Evolutionary conservation across 2,888 invertebrate species (phyloP).

Genomic region (Timandra comae): DNA sequence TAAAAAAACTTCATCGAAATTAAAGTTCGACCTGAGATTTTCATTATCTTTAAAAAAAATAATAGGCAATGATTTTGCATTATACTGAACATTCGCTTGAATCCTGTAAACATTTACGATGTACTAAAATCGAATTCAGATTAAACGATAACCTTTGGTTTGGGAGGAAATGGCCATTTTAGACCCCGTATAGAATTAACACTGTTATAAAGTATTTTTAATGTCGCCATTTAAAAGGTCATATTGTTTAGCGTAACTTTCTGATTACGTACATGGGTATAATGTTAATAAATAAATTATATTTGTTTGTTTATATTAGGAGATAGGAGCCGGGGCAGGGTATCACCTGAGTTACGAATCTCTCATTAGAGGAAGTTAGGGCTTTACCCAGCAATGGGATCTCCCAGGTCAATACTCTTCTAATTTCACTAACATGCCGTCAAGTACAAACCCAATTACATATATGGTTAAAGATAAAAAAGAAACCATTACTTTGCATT

Average conservation of each 20-base stretch:
- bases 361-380: too few relatives aligned
- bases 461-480: neutral
- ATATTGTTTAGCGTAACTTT: neutral
- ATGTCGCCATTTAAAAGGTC: neutral
- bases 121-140: slow-evolving; percentile 26
- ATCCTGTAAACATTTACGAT: slow-evolving; percentile 29
- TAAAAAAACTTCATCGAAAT: slow-evolving; percentile 13
- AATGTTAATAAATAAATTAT: too few relatives aligned
- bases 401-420: too few relatives aligned
- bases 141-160: slow-evolving; percentile 21
- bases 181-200: neutral
- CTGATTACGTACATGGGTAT: neutral
- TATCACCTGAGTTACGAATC: too few relatives aligned
- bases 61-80: slow-evolving; percentile 5
- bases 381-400: too few relatives aligned
- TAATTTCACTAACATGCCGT: too few relatives aligned
- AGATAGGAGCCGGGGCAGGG: too few relatives aligned
- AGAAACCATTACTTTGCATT: neutral
- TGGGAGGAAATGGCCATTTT: neutral
- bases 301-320: too few relatives aligned
- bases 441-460: too few relatives aligned
- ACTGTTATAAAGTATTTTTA: slow-evolving; percentile 7
- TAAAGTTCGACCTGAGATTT: slow-evolving; percentile 13
- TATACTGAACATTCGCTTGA: slow-evolving; percentile 14
- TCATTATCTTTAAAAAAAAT: slow-evolving; percentile 16